Conservation (phyloP, 2,113 vertebrate species). For the Xiphorhynchus elegans region DNA sequence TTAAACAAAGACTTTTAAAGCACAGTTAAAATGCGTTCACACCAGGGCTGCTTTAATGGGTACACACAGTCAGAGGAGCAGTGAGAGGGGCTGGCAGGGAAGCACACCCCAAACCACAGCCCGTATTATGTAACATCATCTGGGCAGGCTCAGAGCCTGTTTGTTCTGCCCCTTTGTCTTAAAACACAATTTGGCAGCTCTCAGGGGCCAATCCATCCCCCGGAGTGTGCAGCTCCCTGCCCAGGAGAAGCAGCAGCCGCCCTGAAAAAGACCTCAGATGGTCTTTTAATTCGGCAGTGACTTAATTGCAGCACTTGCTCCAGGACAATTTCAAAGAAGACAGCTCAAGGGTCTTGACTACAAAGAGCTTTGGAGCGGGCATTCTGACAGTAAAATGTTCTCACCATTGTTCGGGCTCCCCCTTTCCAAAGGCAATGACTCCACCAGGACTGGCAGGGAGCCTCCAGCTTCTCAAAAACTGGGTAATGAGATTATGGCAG, state of each 20-base stretch:
- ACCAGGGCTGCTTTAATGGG: neutral
- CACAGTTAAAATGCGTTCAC: neutral
- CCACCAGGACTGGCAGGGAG: neutral
- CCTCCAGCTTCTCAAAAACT: conserved; percentile 1
- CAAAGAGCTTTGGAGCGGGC: conserved; percentile 1
- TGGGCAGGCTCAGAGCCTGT: neutral
- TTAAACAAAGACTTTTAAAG: neutral
- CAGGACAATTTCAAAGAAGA: conserved; percentile 2
- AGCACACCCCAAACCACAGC: neutral
- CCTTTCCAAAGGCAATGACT: neutral
- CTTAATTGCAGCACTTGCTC: conserved; percentile 40
- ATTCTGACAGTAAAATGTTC: neutral
- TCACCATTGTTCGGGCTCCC: conserved; percentile 12
- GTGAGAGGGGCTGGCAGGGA: neutral
- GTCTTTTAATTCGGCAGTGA: neutral
- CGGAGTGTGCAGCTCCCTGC: neutral
- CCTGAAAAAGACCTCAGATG: conserved; percentile 21
- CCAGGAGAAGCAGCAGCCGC: neutral
- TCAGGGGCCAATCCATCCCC: neutral
- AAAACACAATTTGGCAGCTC: conserved; percentile 16
- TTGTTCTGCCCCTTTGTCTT: conserved; percentile 35
- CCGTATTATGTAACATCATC: neutral
- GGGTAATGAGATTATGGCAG: neutral
- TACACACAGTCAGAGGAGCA: neutral
- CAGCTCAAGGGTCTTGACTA: neutral